phyloP scores from a whole-genome alignment of 2,113 vertebrate species.

The Trichomycterus rosablanca region DNA sequence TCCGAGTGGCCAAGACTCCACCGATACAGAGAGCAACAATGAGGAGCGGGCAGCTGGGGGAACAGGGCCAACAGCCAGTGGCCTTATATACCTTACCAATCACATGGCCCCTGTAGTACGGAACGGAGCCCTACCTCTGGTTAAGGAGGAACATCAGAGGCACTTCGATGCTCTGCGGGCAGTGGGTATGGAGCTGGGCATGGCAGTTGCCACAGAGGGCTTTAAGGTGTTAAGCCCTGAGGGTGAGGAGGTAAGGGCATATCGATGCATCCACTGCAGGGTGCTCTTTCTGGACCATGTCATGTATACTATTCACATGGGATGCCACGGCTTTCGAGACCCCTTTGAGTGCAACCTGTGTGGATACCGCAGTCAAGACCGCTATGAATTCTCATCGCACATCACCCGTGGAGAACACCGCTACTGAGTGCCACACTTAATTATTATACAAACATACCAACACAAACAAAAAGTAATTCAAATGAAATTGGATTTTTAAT shows the following conservation, averaged over 20 bases:
- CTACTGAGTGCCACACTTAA: conserved; percentile 59
- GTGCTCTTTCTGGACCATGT: conserved; percentile 97
- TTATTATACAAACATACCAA: conserved; percentile 29
- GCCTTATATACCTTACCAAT: conserved; percentile 95
- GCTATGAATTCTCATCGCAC: conserved; percentile 97
- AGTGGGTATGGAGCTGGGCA: conserved; percentile 64
- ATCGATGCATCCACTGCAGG: conserved; percentile 91
- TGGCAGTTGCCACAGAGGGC: conserved; percentile 75
- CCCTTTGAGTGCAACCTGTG: conserved; percentile 99
- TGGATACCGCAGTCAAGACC: conserved; percentile 93
- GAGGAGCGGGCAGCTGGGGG: conserved; percentile 71
- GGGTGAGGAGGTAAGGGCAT: conserved; percentile 85
- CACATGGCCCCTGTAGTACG: conserved; percentile 81
- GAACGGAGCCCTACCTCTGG: conserved; percentile 81
- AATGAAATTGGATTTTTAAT: conserved; percentile 43
- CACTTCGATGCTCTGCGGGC: conserved; percentile 81
- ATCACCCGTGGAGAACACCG: conserved; percentile 97
- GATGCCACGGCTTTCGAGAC: conserved; percentile 95
- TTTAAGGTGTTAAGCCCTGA: conserved; percentile 83
- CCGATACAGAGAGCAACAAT: conserved; percentile 94
- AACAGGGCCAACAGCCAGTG: conserved; percentile 50
- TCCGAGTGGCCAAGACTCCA: conserved; percentile 95
- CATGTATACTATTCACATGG: conserved; percentile 99
- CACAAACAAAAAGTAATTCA: conserved; percentile 10
- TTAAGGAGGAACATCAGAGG: conserved; percentile 87